These are phyloP conservation scores for Urocitellus parryii DNA, from an alignment of 2,113 vertebrate genomes.

Conservation along the genomic window DNA sequence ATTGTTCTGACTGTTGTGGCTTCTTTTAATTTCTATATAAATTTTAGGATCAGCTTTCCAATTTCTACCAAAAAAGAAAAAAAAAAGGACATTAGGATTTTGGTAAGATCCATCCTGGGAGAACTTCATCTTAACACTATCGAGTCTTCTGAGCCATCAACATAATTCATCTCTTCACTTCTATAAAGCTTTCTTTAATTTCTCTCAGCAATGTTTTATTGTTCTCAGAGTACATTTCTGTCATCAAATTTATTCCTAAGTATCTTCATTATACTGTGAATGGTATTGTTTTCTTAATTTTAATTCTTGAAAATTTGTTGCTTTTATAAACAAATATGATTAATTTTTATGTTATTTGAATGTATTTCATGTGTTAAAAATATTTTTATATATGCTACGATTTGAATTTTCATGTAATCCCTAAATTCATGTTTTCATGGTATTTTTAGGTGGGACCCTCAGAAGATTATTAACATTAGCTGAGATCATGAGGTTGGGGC, in stretches of 20 bases:
- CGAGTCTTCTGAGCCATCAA: not conserved
- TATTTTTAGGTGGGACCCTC: not conserved
- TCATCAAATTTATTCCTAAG: not conserved
- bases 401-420: not conserved
- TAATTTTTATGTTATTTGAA: not conserved
- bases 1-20: not conserved
- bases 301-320: not conserved
- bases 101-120: not conserved
- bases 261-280: not conserved
- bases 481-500: not conserved
- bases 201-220: not conserved
- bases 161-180: not conserved
- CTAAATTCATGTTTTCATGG: not conserved
- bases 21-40: not conserved
- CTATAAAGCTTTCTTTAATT: not conserved
- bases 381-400: too few species aligned
- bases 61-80: not conserved
- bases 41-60: not conserved
- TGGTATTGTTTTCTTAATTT: not conserved
- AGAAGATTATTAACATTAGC: not conserved
- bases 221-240: not conserved
- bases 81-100: not conserved
- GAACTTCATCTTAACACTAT: not conserved
- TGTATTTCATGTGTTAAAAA: not conserved
- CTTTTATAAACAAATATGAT: conserved; percentile 4